Evolutionary conservation across 2,888 invertebrate genomes (phyloP).

Genomic region (Xestobium rufovillosum): DNA sequence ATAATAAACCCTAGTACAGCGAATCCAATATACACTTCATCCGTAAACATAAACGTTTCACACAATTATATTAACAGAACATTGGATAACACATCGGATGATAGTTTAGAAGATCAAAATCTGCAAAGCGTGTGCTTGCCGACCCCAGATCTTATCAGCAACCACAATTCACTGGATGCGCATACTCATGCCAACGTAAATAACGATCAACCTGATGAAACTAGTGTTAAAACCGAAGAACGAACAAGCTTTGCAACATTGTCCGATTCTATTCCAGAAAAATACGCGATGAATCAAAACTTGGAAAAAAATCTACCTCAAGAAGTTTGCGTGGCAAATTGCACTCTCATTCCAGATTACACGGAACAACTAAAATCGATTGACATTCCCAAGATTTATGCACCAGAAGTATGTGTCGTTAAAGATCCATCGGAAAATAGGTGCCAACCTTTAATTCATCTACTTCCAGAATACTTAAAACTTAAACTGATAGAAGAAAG

Average conservation of each 20-base stretch:
- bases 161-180: conserved; percentile 47
- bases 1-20: conserved; percentile 26
- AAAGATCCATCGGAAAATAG: conserved; percentile 20
- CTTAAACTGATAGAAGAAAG: conserved; percentile 10
- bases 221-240: no score
- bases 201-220: conserved; percentile 8
- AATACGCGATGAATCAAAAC: conserved; percentile 7
- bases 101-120: conserved; percentile 40
- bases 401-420: conserved; percentile 27
- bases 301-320: conserved; percentile 8
- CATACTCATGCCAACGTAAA: conserved; percentile 22
- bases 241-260: no score
- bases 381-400: conserved; percentile 28
- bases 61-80: conserved; percentile 45
- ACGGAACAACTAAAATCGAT: conserved; percentile 19
- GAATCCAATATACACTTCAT: conserved; percentile 42
- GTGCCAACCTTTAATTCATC: conserved; percentile 25
- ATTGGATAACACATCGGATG: conserved; percentile 44
- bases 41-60: conserved; percentile 55
- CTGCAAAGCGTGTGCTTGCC: conserved; percentile 36
- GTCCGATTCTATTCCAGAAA: conserved; percentile 9
- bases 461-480: conserved; percentile 19
- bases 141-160: conserved; percentile 53
- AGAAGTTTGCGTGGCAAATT: conserved; percentile 19
- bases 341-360: conserved; percentile 14